Conservation (phyloP, 30 jellyfish, hydroid and myxozoan genomes). For the Hydractinia echinata region DNA sequence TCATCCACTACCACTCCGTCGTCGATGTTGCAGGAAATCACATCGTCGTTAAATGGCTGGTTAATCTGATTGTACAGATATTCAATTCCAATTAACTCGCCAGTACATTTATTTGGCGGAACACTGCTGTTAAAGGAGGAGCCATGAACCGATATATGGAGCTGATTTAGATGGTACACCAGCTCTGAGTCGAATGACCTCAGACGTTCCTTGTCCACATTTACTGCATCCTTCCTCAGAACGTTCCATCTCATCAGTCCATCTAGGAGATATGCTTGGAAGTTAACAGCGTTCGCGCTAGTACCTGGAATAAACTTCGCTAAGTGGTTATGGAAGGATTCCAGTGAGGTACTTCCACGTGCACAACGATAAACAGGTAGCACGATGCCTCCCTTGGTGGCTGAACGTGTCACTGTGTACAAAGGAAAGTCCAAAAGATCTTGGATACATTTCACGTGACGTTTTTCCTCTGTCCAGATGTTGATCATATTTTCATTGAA, state of each 20-base stretch:
- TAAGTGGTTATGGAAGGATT: constrained; percentile 32
- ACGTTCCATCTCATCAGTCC: constrained; percentile 21
- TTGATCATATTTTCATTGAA: background rate
- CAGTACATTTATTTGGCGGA: background rate
- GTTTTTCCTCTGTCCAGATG: too few relatives aligned
- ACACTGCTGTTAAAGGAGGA: background rate
- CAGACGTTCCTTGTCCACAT: background rate
- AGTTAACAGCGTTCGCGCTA: background rate
- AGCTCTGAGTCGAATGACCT: constrained; percentile 8
- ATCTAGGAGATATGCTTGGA: constrained; percentile 16
- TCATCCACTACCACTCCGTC: too few relatives aligned
- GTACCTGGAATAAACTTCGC: constrained; percentile 24
- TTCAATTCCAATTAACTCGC: constrained; percentile 34
- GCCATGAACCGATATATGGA: background rate
- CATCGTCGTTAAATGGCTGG: background rate
- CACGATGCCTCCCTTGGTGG: constrained; percentile 3
- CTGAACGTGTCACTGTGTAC: too few relatives aligned
- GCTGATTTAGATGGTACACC: constrained; percentile 4
- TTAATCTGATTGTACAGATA: constrained; percentile 20
- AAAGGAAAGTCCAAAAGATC: background rate
- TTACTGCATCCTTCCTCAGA: constrained; percentile 11
- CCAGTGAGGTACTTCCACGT: constrained; percentile 36
- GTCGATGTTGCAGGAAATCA: background rate
- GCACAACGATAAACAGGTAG: constrained; percentile 44
- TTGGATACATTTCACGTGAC: too few relatives aligned